Evolutionary conservation across 64 coral and sea anemone genomes (phyloP).

Genomic region (Stichodactyla mertensii): DNA sequence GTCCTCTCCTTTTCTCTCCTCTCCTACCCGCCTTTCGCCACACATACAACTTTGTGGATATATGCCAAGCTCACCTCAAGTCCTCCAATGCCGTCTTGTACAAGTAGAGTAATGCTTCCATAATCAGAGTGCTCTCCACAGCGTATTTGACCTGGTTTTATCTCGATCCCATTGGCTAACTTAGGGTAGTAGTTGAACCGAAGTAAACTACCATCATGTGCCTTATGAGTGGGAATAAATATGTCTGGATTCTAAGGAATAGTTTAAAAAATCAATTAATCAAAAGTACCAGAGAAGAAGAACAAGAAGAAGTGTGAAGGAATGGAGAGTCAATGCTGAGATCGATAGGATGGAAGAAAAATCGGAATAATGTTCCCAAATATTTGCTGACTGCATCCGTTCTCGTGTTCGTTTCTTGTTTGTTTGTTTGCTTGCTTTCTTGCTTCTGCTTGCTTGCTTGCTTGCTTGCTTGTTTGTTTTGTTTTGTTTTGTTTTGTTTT

Average conservation of each 20-base stretch:
- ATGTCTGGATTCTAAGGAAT: constrained; percentile 49
- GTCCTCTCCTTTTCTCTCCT: constrained; percentile 4
- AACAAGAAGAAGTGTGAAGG: too few species aligned
- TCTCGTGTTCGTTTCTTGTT: too few species aligned
- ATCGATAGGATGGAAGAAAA: too few species aligned
- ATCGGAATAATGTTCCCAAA: too few species aligned
- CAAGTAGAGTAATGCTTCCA: constrained; percentile 46
- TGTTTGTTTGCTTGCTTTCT: too few species aligned
- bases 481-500: too few species aligned
- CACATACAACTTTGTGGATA: too few species aligned
- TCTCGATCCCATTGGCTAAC: background rate
- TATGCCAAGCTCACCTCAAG: constrained; percentile 36
- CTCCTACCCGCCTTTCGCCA: too few species aligned
- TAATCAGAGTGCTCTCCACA: constrained; percentile 60
- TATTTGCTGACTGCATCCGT: too few species aligned
- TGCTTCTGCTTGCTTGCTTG: too few species aligned
- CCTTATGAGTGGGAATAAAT: constrained; percentile 47
- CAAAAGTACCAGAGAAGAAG: background rate
- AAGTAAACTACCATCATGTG: background rate
- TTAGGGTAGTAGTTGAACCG: constrained; percentile 45
- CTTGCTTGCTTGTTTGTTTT: too few species aligned
- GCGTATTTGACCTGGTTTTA: constrained; percentile 42
- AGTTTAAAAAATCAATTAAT: background rate
- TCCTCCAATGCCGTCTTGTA: constrained; percentile 57
- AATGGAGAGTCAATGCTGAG: too few species aligned